Evolutionary conservation across 2,888 invertebrate genomes (phyloP), one percentile per base, ranked within the genome.

Genomic region (Nemurella pictetii): DNA sequence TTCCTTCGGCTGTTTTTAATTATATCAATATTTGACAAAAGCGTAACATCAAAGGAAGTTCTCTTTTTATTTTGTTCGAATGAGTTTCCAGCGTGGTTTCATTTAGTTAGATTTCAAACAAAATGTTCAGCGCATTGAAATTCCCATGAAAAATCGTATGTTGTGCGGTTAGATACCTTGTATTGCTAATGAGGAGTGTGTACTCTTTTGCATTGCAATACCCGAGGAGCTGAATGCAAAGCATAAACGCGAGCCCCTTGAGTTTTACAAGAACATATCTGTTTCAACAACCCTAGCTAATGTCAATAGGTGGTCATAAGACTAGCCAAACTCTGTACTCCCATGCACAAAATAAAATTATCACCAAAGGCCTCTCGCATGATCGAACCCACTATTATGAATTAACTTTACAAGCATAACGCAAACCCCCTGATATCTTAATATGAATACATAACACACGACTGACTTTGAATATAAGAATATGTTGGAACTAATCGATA

Each of bases 361-460:
- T 75, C 75, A 26, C 75, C 55, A 75, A 75, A 27, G 26, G 27
- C 12, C 75, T 75, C 26, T 7, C 28, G 26, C 75, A 75, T 75
- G 75, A 75, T 26, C 28, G 26, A 26, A 20, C n/a, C 75, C 75
- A 75, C 28, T 75, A 75, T 55, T 75, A 75, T 75, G 75, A 75
- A 26, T 27, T 75, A 75, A 75, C 75, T 27, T 75, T 55, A 55
- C 55, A 55, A 55, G 55, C 55, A 9, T 2, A 75, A 25, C 7
- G 7, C 75, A 75, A 75, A 75, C 75, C 75, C 75, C 12, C 75
- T 75, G 75, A 75, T 75, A 75, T 27, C 75, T 75, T 28, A 75
- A 75, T 75, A 75, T 75, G 75, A 27, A 75, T 75, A 28, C 75
- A 75, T 75, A 27, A 75, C 75, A 75, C 28, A 26, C 28, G 26